phyloP scores from a whole-genome alignment of 2,797 vertebrate genomes.

The Mallotus villosus region DNA sequence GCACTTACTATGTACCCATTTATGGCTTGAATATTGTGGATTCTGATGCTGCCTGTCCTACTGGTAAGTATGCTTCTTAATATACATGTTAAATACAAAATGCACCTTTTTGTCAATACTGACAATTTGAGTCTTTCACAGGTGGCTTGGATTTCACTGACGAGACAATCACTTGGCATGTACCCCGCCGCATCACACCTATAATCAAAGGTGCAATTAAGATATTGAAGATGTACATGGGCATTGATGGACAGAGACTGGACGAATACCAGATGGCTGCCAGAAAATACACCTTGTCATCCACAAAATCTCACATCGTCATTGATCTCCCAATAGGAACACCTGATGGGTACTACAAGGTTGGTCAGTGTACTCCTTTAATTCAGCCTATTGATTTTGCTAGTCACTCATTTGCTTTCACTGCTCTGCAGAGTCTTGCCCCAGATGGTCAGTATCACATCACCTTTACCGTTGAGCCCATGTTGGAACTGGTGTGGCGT shows the following conservation, averaged over 20 bases:
- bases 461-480: slow-evolving; percentile 70
- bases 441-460: slow-evolving; percentile 71
- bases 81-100: not conserved
- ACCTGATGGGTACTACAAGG: slow-evolving; percentile 85
- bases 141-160: slow-evolving; percentile 74
- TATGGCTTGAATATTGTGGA: slow-evolving; percentile 72
- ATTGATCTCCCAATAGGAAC: slow-evolving; percentile 80
- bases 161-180: slow-evolving; percentile 77
- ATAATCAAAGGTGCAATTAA: slow-evolving; percentile 57
- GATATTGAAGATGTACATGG: slow-evolving; percentile 73
- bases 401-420: not conserved
- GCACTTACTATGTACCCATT: slow-evolving; percentile 68
- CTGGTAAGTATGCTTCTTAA: slow-evolving; percentile 47
- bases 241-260: slow-evolving; percentile 76
- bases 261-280: slow-evolving; percentile 66
- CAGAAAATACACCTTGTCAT: slow-evolving; percentile 65
- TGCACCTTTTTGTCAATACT: not conserved
- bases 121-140: slow-evolving; percentile 38
- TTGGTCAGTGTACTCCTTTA: slow-evolving; percentile 37
- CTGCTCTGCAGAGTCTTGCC: slow-evolving; percentile 71
- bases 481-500: slow-evolving; percentile 76
- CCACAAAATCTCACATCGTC: slow-evolving; percentile 62
- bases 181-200: slow-evolving; percentile 73
- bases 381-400: not conserved
- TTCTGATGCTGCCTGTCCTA: slow-evolving; percentile 76